Percentiles rank a stretch among this genome's conserved stretches.
These are phyloP conservation scores for Chymomyza caudatula DNA, from an alignment of 2,888 invertebrate species.

Conservation along the genomic window DNA sequence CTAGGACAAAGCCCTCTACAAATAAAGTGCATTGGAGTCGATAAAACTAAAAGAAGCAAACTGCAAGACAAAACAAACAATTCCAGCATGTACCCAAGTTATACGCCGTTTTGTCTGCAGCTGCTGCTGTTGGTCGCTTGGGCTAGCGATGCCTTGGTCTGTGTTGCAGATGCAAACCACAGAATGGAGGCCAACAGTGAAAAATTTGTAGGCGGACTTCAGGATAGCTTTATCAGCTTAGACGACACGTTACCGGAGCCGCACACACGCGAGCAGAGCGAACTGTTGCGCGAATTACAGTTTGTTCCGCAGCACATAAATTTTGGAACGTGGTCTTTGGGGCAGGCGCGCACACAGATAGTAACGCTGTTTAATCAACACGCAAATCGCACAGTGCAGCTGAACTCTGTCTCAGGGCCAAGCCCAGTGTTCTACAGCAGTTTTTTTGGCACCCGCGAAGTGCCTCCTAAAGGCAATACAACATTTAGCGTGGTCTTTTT, in stretches of 20 bases:
- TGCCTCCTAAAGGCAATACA: conserved; percentile 94
- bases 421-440: conserved; percentile 98
- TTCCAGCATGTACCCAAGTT: not conserved
- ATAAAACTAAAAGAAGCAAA: not conserved
- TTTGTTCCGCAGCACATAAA: conserved; percentile 79
- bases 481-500: conserved; percentile 97
- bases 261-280: conserved; percentile 52
- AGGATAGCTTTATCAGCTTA: conserved; percentile 42
- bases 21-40: not conserved
- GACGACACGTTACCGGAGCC: conserved; percentile 38
- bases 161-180: conserved; percentile 3
- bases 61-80: not conserved
- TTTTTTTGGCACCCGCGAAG: conserved; percentile 96
- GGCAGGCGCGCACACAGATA: conserved; percentile 90
- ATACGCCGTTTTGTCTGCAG: not conserved
- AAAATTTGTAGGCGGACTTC: conserved; percentile 17
- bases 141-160: not conserved
- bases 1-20: not conserved
- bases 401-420: conserved; percentile 95
- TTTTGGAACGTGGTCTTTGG: conserved; percentile 86
- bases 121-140: not conserved
- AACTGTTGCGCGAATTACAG: conserved; percentile 70
- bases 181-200: conserved; percentile 14
- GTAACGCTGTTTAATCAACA: conserved; percentile 93
- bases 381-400: conserved; percentile 90